Evolutionary conservation across 2,113 vertebrate genomes (phyloP), one percentile per base, ranked within the genome.

Genomic region (Alethe diademata): DNA sequence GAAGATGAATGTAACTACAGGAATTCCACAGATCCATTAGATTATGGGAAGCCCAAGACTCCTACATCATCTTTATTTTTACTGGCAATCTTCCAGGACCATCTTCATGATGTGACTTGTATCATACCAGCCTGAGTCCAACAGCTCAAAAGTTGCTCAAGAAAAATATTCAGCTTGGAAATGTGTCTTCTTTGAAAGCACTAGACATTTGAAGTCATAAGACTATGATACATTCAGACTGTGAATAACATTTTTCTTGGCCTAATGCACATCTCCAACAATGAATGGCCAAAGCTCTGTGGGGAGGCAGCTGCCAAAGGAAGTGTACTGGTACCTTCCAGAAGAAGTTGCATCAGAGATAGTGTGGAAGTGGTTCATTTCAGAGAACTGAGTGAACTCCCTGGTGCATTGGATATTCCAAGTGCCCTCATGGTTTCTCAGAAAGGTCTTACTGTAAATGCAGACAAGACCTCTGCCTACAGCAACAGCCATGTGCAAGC

Each of bases 221-320:
- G 94, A 83, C 84, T 76, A 33, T 97, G 95, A 95, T 86, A 87
- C 95, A 93, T 79, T 88, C 19, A 14, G 83, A 88, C 53, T 35
- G 88, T 84, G 80, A 95, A 93, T 81, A 97, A 97, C 90, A 93
- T 97, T 97, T 96, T 91, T 92, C 90, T 97, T 97, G 97, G 96
- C 96, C 76, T 85, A 72, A 29, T 47, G 58, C 87, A 31, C 66
- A 61, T 26, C 43, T 84, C 78, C 57, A 88, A 86, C 61, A 94
- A 93, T 40, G 81, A 86, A 78, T 45, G 76, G 76, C 84, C 85
- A n/a, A 33, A 81, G 47, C 35, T 79, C 66, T 74, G 60, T 5
- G 25, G 74, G 61, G 33, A 91, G n/a, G 48, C 53, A 73, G 43
- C 36, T 86, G 90, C 95, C 83, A 81, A 67, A 78, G 90, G 92